Base-by-base conservation (phyloP, 2,888 invertebrate species). In the Liposcelis brunnea region DNA sequence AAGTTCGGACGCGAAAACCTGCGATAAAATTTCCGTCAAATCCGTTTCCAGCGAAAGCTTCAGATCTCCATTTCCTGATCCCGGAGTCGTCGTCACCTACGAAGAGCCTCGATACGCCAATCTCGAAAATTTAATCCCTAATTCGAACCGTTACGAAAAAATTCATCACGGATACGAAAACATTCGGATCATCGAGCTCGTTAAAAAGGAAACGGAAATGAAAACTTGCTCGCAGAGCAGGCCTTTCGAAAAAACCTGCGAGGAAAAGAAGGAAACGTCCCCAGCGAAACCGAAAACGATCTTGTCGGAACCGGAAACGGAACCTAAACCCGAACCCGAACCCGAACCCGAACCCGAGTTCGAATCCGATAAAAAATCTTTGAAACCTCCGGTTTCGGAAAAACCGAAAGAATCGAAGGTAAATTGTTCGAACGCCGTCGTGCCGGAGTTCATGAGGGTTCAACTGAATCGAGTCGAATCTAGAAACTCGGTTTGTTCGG, bases 391-490 rank as follows among this genome's bases (percentile, higher is more conserved):
- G 1, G 46, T 33, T 32, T 31, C 14, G 14, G 31, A 49, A 7
- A 33, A 31, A 48, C 31, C 34, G 31, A 36, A 21, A 10, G 14
- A 34, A 36, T 38, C 43, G n/a, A 47, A 19, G 18, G 35, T 33
- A 32, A 40, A 49, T 33, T n/a, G n/a, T n/a, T n/a, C n/a, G n/a
- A n/a, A n/a, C n/a, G n/a, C n/a, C n/a, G 31, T 32, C 36, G 65
- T 77, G 11, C 77, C 80, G 1, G 79, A 81, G 58, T 79, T 80
- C 57, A 62, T 80, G 49, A 75, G 76, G 55, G 75, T 78, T 47
- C 79, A 80, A 58, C 56, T 80, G 38, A 77, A 80, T 56, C 75
- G 75, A 57, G 76, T 80, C 5, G 80, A 80, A 54, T 64, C 68
- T 8, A 71, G 72, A 53, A 70, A 75, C 0, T 57, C 69, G 8